phyloP scores from a whole-genome alignment of 2,888 invertebrate genomes.

The Aleiodes testaceus region DNA sequence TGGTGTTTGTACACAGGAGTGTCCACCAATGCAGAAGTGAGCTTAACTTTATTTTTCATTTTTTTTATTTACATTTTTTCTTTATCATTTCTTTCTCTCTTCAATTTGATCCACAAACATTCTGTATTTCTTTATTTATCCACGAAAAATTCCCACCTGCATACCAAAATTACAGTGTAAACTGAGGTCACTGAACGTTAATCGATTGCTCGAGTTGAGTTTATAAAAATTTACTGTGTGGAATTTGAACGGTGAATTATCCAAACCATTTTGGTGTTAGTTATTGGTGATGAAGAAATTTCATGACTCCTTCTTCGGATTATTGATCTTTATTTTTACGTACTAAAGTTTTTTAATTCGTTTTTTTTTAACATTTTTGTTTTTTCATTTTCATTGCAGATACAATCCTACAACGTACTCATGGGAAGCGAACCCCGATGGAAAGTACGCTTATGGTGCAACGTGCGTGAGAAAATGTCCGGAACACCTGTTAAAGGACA shows the following conservation, averaged over 20 bases:
- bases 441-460: conserved; percentile 96
- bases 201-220: not conserved
- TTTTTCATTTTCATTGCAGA: conserved; percentile 60
- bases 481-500: conserved; percentile 93
- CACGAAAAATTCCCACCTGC: conserved; percentile 21
- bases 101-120: not conserved
- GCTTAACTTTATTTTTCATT: conserved; percentile 41
- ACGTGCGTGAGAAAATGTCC: conserved; percentile 97
- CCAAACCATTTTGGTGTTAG: not conserved
- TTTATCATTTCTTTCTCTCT: not conserved
- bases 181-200: conserved; percentile 13
- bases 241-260: not conserved
- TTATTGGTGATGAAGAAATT: conserved; percentile 5
- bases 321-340: conserved; percentile 8
- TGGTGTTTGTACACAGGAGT: conserved; percentile 96
- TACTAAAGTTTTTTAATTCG: conserved; percentile 30
- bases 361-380: conserved; percentile 43
- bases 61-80: too few species aligned
- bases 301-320: not conserved
- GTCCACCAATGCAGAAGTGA: conserved; percentile 89
- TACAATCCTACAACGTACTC: conserved; percentile 94
- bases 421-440: conserved; percentile 93
- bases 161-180: not conserved
- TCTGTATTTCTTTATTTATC: conserved; percentile 3
- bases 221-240: too few species aligned